Conservation (phyloP, 2,888 invertebrate genomes). For the Fabriciana adippe region DNA sequence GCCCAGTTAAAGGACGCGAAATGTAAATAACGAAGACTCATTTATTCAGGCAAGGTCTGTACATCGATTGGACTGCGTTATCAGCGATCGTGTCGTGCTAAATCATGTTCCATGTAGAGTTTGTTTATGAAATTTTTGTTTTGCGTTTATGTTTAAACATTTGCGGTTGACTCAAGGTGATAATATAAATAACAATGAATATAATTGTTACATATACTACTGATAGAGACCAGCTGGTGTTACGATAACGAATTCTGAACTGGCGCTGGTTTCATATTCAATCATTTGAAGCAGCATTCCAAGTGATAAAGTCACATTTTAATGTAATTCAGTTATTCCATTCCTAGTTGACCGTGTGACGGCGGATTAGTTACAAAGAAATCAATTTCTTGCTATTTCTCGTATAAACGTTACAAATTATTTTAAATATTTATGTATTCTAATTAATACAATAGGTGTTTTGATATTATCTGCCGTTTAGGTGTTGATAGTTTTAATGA, state of each 20-base stretch:
- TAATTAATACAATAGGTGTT: constrained; percentile 3
- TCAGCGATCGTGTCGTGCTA: constrained; percentile 44
- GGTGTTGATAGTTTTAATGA: neutral
- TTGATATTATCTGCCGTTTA: neutral
- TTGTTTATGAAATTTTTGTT: constrained; percentile 10
- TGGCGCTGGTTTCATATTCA: constrained; percentile 21
- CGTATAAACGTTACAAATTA: too few species aligned
- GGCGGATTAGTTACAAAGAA: too few species aligned
- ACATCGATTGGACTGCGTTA: constrained; percentile 52
- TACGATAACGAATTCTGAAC: constrained; percentile 19
- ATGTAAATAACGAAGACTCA: constrained; percentile 50
- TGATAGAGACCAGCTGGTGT: constrained; percentile 28
- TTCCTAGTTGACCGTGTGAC: too few species aligned
- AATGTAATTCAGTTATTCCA: too few species aligned
- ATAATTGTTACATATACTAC: constrained; percentile 28
- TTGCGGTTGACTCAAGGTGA: constrained; percentile 32
- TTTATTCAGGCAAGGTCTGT: constrained; percentile 58
- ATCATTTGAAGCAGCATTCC: neutral
- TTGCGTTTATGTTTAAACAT: constrained; percentile 18
- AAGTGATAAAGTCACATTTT: neutral
- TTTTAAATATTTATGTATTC: neutral
- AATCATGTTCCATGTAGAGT: neutral
- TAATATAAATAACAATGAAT: constrained; percentile 34
- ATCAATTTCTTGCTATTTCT: too few species aligned
- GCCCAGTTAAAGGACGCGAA: constrained; percentile 53